Percentiles rank a stretch among this genome's conserved stretches.
phyloP scores from a whole-genome alignment of 2,888 invertebrate species.

The Cantharis flavilabris region DNA sequence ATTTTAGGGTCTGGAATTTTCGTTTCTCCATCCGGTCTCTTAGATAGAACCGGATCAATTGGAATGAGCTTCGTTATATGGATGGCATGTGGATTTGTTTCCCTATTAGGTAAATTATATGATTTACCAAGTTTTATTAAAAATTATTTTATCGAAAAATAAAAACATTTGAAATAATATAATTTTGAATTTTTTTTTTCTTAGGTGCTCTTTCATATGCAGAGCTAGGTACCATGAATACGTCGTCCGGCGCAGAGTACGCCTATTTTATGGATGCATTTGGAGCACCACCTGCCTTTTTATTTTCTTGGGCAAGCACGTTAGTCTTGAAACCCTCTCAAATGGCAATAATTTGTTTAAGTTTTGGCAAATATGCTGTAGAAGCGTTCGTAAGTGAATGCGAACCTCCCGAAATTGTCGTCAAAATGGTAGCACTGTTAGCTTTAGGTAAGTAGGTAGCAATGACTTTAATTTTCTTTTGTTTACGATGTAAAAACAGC shows the following conservation, averaged over 20 bases:
- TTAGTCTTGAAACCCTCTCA: slow-evolving; percentile 91
- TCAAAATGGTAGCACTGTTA: slow-evolving; percentile 86
- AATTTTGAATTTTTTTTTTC: slow-evolving; percentile 29
- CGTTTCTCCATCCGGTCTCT: slow-evolving; percentile 94
- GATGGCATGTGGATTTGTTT: slow-evolving; percentile 91
- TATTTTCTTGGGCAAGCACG: slow-evolving; percentile 93
- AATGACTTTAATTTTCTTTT: background rate
- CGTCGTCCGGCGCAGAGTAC: slow-evolving; percentile 93
- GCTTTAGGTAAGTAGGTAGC: slow-evolving; percentile 71
- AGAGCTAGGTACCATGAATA: slow-evolving; percentile 94
- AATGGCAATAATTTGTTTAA: slow-evolving; percentile 91
- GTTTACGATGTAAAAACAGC: background rate
- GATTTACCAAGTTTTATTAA: background rate
- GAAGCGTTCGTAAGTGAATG: slow-evolving; percentile 88
- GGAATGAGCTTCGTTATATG: slow-evolving; percentile 94
- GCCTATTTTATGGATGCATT: slow-evolving; percentile 96
- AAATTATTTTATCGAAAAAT: background rate
- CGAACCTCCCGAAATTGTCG: slow-evolving; percentile 79
- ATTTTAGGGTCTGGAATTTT: slow-evolving; percentile 93
- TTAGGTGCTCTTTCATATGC: slow-evolving; percentile 91
- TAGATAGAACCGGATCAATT: slow-evolving; percentile 90
- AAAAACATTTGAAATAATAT: background rate
- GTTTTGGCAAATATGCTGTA: slow-evolving; percentile 92
- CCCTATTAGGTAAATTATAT: slow-evolving; percentile 76
- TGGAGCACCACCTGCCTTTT: slow-evolving; percentile 88